A percentile compares a stretch with the other conserved stretches of the same genome.
These are phyloP conservation scores for Actinia tenebrosa DNA, from an alignment of 64 coral and sea anemone species.

Conservation along the genomic window DNA sequence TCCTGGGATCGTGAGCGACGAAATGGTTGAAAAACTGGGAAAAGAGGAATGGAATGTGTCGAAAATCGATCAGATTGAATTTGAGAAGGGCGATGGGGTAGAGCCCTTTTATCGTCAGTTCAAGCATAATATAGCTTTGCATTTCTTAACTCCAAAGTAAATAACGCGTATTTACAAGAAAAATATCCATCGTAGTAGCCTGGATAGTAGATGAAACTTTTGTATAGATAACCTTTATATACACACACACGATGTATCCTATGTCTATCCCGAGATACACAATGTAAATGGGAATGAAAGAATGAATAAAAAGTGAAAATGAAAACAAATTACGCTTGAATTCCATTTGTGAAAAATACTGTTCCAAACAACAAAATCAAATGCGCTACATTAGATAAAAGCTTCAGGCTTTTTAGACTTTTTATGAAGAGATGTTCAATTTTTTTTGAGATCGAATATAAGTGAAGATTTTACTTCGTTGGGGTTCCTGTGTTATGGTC, in stretches of 20 bases:
- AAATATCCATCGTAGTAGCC: not conserved
- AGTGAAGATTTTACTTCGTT: not conserved
- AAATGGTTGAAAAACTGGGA: not conserved
- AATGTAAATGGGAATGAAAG: not conserved
- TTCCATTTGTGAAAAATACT: too few relatives aligned
- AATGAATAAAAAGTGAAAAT: not conserved
- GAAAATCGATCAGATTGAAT: not conserved
- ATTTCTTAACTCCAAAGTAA: slow-evolving; percentile 19
- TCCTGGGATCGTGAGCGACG: not conserved
- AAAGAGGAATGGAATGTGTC: slow-evolving; percentile 7
- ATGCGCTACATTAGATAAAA: too few relatives aligned
- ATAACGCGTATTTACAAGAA: not conserved
- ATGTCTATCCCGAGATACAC: not conserved
- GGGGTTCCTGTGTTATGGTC: slow-evolving; percentile 18
- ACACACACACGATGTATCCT: not conserved
- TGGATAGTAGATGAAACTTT: too few relatives aligned
- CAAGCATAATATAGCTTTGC: not conserved
- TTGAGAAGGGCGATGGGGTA: not conserved
- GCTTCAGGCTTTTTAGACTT: too few relatives aligned
- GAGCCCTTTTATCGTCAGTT: slow-evolving; percentile 8
- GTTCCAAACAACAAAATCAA: too few relatives aligned
- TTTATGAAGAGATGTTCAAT: too few relatives aligned
- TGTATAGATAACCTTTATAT: too few relatives aligned
- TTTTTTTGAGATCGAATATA: too few relatives aligned
- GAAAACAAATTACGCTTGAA: not conserved